These are phyloP conservation scores for Sebastes umbrosus DNA, from an alignment of 2,797 vertebrate species.

Conservation along the genomic window DNA sequence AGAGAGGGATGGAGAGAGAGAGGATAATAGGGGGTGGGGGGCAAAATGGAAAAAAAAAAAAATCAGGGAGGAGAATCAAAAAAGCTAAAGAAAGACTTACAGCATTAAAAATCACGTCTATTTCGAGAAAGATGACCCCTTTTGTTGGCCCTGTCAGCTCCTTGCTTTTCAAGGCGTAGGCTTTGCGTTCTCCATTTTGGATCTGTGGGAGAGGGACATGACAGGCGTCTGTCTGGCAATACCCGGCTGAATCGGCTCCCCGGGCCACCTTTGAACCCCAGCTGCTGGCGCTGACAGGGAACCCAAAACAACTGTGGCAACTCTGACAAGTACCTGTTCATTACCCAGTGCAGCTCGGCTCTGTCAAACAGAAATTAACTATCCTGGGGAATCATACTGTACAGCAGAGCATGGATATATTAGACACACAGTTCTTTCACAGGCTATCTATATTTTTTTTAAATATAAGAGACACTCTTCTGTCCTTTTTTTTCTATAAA, in stretches of 20 bases:
- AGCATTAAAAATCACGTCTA: slow-evolving; percentile 99
- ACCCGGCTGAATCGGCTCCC: slow-evolving; percentile 97
- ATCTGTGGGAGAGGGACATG: slow-evolving; percentile 99
- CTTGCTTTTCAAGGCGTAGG: slow-evolving; percentile 99
- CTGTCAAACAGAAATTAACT: slow-evolving; percentile 99
- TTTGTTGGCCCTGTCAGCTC: slow-evolving; percentile 99
- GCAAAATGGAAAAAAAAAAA: slow-evolving; percentile 49
- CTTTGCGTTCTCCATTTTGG: slow-evolving; percentile 99
- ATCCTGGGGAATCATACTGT: slow-evolving; percentile 97
- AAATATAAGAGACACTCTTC: slow-evolving; percentile 35
- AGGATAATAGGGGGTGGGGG: slow-evolving; percentile 56
- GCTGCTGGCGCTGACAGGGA: slow-evolving; percentile 99
- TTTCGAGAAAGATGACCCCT: slow-evolving; percentile 99
- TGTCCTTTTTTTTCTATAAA: slow-evolving; percentile 40
- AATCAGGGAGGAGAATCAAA: slow-evolving; percentile 65
- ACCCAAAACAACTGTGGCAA: slow-evolving; percentile 99
- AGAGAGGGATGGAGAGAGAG: slow-evolving; percentile 51
- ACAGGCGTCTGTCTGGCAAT: slow-evolving; percentile 99
- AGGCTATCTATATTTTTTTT: slow-evolving; percentile 65
- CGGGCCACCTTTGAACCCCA: slow-evolving; percentile 95
- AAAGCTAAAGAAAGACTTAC: slow-evolving; percentile 94
- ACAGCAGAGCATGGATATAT: slow-evolving; percentile 81
- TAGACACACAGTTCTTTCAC: slow-evolving; percentile 62
- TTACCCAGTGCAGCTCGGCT: slow-evolving; percentile 92
- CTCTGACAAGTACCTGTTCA: slow-evolving; percentile 99